Conservation (phyloP, 2,113 vertebrate genomes). For the Marmota monax region DNA sequence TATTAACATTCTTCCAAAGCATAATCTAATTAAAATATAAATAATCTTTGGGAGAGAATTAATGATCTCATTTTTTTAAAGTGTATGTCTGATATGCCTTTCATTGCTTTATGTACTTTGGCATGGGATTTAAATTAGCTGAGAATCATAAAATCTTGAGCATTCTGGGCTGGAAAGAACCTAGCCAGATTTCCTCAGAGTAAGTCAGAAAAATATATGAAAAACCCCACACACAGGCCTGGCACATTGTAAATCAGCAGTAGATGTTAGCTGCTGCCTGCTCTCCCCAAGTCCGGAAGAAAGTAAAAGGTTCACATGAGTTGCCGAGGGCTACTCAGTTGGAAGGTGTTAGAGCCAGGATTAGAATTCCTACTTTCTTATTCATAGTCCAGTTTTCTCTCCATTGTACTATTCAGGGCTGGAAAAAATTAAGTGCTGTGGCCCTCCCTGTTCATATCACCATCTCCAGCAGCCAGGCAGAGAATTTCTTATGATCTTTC, state of each 20-base stretch:
- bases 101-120: constrained; percentile 69
- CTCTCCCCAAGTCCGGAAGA: constrained; percentile 49
- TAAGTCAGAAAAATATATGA: constrained; percentile 55
- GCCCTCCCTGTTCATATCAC: background rate
- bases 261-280: background rate
- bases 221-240: constrained; percentile 49
- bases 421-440: background rate
- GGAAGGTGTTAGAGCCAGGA: constrained; percentile 42
- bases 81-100: constrained; percentile 47
- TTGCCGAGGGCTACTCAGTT: background rate
- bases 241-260: constrained; percentile 67
- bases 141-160: constrained; percentile 72
- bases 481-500: background rate
- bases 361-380: constrained; percentile 42
- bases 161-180: constrained; percentile 60
- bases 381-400: background rate
- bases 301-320: background rate
- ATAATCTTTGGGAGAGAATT: constrained; percentile 50
- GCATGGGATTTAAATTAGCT: constrained; percentile 73
- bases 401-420: background rate
- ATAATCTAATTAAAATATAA: constrained; percentile 22
- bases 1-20: background rate
- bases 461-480: background rate
- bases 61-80: constrained; percentile 46
- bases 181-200: constrained; percentile 64